phyloP scores from a whole-genome alignment of 2,113 vertebrate species.

The Papio anubis region DNA sequence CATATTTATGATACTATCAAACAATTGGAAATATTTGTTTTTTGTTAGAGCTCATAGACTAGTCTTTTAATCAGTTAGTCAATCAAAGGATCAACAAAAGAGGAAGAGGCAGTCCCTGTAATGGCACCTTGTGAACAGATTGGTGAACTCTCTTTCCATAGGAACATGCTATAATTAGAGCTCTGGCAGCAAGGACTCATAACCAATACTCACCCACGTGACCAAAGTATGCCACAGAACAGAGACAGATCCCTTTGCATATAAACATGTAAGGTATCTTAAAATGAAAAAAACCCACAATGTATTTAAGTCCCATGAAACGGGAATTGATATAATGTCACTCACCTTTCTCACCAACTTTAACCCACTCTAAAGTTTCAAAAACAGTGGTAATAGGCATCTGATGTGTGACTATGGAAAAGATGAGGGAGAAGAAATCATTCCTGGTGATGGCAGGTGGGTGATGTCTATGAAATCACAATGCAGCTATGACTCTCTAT shows the following conservation, averaged over 20 bases:
- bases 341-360: neutral
- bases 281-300: neutral
- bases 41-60: neutral
- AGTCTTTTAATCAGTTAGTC: neutral
- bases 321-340: neutral
- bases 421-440: neutral
- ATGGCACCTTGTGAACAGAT: neutral
- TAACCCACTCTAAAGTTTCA: neutral
- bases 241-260: neutral
- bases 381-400: neutral
- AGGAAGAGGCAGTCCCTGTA: neutral
- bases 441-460: neutral
- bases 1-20: neutral
- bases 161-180: neutral
- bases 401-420: neutral
- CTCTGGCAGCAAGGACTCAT: neutral
- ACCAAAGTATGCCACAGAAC: neutral
- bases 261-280: neutral
- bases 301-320: neutral
- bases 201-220: neutral
- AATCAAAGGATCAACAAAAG: neutral
- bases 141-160: neutral
- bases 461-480: neutral
- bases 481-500: neutral
- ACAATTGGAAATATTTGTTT: conserved; percentile 4